These are phyloP conservation scores for Neopipo cinnamomea DNA, from an alignment of 2,113 vertebrate species.

Conservation along the genomic window DNA sequence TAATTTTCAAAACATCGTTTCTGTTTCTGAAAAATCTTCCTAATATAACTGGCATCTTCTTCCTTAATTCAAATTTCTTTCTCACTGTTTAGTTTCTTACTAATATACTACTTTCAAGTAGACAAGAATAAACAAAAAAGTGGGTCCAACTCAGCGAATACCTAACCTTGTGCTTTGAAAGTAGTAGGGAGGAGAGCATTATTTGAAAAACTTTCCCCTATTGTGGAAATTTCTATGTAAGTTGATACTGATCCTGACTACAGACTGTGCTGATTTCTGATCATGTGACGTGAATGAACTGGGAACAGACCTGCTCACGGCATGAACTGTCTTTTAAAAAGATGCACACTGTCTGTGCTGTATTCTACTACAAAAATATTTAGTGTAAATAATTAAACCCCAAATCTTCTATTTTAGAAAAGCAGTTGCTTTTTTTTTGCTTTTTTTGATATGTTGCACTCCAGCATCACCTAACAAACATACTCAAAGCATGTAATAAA, in stretches of 20 bases:
- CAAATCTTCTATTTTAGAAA: neutral
- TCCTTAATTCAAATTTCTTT: neutral
- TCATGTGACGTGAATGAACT: neutral
- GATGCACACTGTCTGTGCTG: neutral
- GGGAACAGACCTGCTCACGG: neutral
- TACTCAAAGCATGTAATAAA: neutral
- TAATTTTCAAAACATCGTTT: neutral
- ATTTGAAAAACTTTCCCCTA: neutral
- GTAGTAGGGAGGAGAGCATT: neutral
- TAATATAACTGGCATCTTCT: neutral
- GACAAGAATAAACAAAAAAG: neutral
- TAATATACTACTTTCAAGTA: neutral
- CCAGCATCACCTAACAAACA: neutral
- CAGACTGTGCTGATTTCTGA: neutral
- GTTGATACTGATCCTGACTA: neutral
- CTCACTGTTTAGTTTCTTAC: neutral
- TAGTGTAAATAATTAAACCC: neutral
- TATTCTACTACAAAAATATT: neutral
- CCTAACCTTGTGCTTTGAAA: neutral
- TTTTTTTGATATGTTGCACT: neutral
- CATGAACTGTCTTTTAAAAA: neutral
- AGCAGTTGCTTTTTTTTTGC: neutral
- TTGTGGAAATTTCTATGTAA: neutral
- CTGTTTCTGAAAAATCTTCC: neutral
- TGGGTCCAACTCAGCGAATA: neutral